These are phyloP conservation scores for Parthenolecanium corni DNA, from an alignment of 2,888 invertebrate genomes.

Conservation along the genomic window DNA sequence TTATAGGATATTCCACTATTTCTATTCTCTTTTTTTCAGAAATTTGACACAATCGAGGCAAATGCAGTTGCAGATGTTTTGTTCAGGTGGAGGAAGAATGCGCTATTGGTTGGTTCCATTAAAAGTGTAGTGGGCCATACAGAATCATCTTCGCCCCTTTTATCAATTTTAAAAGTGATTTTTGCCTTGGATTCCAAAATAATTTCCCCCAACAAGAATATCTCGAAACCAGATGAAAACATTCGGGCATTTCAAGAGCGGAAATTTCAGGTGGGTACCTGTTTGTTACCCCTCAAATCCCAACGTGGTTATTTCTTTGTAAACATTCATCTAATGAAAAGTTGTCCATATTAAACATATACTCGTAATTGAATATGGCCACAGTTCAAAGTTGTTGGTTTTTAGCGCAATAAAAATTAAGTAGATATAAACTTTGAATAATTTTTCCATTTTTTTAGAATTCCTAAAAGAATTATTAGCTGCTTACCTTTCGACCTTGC, in stretches of 20 bases:
- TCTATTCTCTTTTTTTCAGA: slow-evolving; percentile 15
- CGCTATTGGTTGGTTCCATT: slow-evolving; percentile 47
- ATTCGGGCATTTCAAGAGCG: not conserved
- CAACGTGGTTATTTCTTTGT: too few species aligned
- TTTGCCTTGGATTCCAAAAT: slow-evolving; percentile 33
- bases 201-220: slow-evolving; percentile 33
- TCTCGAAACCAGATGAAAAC: not conserved
- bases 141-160: slow-evolving; percentile 42
- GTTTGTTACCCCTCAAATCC: too few species aligned
- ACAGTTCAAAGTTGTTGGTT: too few species aligned
- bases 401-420: too few species aligned
- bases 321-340: too few species aligned
- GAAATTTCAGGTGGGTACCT: slow-evolving; percentile 18
- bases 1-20: too few species aligned
- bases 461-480: too few species aligned
- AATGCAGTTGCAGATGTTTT: slow-evolving; percentile 30
- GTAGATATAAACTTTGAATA: too few species aligned
- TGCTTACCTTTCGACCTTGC: too few species aligned
- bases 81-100: slow-evolving; percentile 32
- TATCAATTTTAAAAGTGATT: slow-evolving; percentile 41
- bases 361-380: too few species aligned
- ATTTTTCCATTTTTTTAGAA: too few species aligned
- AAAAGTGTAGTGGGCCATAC: slow-evolving; percentile 52
- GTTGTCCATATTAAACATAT: too few species aligned
- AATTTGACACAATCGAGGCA: slow-evolving; percentile 30